phyloP scores from a whole-genome alignment of 2,797 vertebrate genomes.

The Lepidocolaptes lacrymiger region DNA sequence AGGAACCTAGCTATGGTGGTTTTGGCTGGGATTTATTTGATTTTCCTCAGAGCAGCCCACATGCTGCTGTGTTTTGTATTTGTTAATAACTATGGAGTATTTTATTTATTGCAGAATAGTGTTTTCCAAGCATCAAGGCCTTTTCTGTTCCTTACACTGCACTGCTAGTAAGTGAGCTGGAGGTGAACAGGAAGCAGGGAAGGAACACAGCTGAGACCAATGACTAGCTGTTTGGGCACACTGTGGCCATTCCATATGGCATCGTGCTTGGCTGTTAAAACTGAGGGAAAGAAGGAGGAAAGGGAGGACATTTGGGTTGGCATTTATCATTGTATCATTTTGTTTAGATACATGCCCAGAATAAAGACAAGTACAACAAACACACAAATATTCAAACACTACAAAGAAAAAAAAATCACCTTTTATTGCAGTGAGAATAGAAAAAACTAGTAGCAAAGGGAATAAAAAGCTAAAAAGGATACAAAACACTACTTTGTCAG shows the following conservation, averaged over 20 bases:
- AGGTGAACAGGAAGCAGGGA: not conserved
- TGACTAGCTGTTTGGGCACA: fast-evolving
- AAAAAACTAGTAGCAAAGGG: too few species aligned
- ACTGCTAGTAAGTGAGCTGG: fast-evolving
- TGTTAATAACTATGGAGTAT: not conserved
- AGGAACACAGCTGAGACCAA: not conserved
- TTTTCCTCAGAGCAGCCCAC: not conserved
- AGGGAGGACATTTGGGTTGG: fast-evolving
- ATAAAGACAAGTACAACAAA: too few species aligned
- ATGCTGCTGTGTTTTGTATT: not conserved
- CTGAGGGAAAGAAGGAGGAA: not conserved
- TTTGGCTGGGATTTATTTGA: not conserved
- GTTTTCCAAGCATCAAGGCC: not conserved
- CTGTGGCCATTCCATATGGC: fast-evolving
- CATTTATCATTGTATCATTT: not conserved
- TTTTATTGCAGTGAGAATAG: too few species aligned
- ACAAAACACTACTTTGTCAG: too few species aligned
- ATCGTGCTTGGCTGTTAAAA: not conserved
- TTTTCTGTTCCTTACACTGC: not conserved
- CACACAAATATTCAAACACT: too few species aligned
- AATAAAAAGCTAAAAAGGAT: too few species aligned
- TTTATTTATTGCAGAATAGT: not conserved
- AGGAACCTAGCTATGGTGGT: not conserved
- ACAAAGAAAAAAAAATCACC: too few species aligned
- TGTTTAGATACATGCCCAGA: too few species aligned